These are phyloP conservation scores for Lasioglossum villosulum DNA, from an alignment of 2,888 invertebrate genomes.

Conservation along the genomic window DNA sequence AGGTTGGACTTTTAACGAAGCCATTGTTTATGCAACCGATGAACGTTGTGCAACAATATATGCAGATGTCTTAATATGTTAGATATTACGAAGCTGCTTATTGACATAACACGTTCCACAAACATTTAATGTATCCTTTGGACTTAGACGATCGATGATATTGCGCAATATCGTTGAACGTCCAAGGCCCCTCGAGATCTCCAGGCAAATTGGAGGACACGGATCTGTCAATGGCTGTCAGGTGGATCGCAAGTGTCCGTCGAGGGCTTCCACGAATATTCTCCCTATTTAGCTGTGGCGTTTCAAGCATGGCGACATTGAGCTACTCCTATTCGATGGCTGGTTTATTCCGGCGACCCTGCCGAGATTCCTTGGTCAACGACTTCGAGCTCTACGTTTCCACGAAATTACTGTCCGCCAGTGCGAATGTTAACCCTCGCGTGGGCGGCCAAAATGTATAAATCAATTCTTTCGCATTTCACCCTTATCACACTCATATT, in stretches of 20 bases:
- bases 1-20: not conserved
- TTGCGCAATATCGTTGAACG: not conserved
- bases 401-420: slow-evolving; percentile 19
- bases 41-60: not conserved
- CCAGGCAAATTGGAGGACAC: not conserved
- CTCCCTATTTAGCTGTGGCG: not conserved
- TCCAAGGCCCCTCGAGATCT: not conserved
- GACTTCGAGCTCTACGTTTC: slow-evolving; percentile 32
- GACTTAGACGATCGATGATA: not conserved
- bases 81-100: not conserved
- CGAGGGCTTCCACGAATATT: slow-evolving; percentile 10
- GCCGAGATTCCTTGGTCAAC: slow-evolving; percentile 18
- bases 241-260: not conserved
- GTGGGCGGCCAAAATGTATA: not conserved
- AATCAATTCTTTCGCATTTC: not conserved
- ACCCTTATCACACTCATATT: too few relatives aligned
- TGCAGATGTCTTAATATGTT: not conserved
- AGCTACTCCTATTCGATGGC: slow-evolving; percentile 24
- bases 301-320: slow-evolving; percentile 43
- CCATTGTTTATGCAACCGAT: not conserved
- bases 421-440: not conserved
- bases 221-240: not conserved
- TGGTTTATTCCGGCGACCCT: slow-evolving; percentile 20
- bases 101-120: not conserved
- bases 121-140: not conserved